Percentiles rank a stretch among this genome's conserved stretches.
These are phyloP conservation scores for Chelonia mydas DNA, from an alignment of 2,797 vertebrate genomes.

Conservation along the genomic window DNA sequence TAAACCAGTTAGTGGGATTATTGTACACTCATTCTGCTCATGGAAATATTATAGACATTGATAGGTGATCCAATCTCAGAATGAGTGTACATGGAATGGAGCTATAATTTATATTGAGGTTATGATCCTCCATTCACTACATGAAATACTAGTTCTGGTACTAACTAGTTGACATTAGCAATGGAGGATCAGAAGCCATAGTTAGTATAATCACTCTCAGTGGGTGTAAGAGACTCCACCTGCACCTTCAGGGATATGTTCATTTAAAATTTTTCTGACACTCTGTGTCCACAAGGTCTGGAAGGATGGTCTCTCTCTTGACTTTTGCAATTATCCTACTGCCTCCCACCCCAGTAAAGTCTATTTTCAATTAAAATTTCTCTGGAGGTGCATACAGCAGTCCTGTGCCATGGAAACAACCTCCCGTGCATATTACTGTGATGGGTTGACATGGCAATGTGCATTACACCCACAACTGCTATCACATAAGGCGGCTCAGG, in stretches of 20 bases:
- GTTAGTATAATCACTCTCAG: fast-evolving
- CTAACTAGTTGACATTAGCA: no score
- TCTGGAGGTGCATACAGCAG: fast-evolving
- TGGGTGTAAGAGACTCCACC: fast-evolving
- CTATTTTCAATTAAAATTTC: fast-evolving
- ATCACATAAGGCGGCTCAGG: fast-evolving
- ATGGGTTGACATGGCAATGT: background rate
- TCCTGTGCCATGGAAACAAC: background rate
- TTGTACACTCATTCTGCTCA: fast-evolving
- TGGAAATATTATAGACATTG: fast-evolving
- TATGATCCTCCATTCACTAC: no score
- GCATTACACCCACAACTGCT: background rate
- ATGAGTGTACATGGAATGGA: no score
- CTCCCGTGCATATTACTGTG: background rate
- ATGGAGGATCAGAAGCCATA: no score
- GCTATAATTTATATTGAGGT: no score
- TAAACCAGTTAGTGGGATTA: no score
- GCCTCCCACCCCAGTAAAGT: background rate
- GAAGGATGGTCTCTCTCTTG: fast-evolving
- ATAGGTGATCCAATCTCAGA: no score
- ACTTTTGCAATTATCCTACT: fast-evolving
- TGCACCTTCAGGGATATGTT: fast-evolving
- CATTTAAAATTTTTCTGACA: fast-evolving
- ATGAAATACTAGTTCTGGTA: fast-evolving
- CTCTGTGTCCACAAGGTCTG: fast-evolving